phyloP scores from a whole-genome alignment of 2,797 vertebrate species.

The Coracias cyanogaster region DNA sequence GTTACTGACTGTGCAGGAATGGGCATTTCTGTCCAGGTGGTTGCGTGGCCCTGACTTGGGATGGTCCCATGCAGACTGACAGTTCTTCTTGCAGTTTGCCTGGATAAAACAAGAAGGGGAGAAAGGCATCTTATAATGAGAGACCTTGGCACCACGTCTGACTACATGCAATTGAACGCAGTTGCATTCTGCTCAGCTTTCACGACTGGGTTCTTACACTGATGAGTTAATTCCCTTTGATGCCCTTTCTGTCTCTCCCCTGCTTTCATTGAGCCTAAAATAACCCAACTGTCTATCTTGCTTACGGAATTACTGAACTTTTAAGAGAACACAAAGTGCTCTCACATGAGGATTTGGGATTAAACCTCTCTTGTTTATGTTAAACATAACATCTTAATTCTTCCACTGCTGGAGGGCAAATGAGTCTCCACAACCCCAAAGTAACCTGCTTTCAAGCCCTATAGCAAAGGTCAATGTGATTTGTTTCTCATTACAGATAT shows the following conservation, averaged over 20 bases:
- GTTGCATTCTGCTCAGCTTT: conserved; percentile 43
- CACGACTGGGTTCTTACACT: conserved; percentile 5
- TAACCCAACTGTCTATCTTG: conserved; percentile 61
- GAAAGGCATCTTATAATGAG: not conserved
- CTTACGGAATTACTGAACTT: conserved; percentile 67
- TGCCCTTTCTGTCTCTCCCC: conserved; percentile 8
- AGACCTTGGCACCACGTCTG: not conserved
- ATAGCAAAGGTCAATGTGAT: conserved; percentile 29
- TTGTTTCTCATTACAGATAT: conserved; percentile 34
- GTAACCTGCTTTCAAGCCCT: conserved; percentile 28
- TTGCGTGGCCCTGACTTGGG: not conserved
- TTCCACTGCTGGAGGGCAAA: conserved; percentile 56
- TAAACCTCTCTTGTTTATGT: conserved; percentile 63
- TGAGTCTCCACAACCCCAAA: conserved; percentile 22
- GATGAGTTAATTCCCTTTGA: conserved; percentile 56
- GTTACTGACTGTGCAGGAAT: not conserved
- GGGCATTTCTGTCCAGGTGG: not conserved
- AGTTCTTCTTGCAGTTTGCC: not conserved
- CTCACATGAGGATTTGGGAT: conserved; percentile 63
- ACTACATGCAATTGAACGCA: not conserved
- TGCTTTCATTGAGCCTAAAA: conserved; percentile 29
- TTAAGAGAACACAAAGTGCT: conserved; percentile 58
- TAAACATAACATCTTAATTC: conserved; percentile 66
- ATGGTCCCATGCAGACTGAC: fast-evolving
- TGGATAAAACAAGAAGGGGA: not conserved